These are phyloP conservation scores for Drosophila kambysellisi DNA, from an alignment of 2,888 invertebrate species.

Conservation along the genomic window DNA sequence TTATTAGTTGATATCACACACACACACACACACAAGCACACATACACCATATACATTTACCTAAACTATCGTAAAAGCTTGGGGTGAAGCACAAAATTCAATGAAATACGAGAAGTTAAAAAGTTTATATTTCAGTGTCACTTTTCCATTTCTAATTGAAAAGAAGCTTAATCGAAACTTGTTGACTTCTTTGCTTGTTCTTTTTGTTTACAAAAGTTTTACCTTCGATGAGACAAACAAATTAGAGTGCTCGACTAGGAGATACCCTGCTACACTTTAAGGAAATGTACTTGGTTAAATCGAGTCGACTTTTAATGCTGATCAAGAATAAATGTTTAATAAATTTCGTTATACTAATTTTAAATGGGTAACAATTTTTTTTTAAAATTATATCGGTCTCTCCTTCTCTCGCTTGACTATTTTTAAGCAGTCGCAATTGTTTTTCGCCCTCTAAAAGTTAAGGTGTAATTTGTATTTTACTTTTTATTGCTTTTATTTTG, in stretches of 20 bases:
- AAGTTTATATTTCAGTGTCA: neutral
- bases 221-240: neutral
- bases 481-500: slow-evolving; percentile 38
- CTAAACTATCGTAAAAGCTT: neutral
- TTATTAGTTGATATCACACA: slow-evolving; percentile 17
- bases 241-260: neutral
- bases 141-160: slow-evolving; percentile 1
- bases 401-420: neutral
- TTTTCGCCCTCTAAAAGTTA: slow-evolving; percentile 1
- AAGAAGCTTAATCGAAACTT: neutral
- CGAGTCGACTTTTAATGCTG: neutral
- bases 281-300: neutral
- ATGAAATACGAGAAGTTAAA: neutral
- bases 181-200: slow-evolving; percentile 1
- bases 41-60: neutral
- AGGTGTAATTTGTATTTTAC: slow-evolving; percentile 10
- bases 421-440: neutral
- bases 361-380: neutral
- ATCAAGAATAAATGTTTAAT: neutral
- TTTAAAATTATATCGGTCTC: neutral
- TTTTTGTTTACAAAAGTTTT: neutral
- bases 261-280: neutral
- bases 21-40: neutral
- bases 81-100: neutral
- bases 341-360: neutral